These are phyloP conservation scores for Agrilus cyanescens DNA, from an alignment of 2,888 invertebrate species.

Conservation along the genomic window DNA sequence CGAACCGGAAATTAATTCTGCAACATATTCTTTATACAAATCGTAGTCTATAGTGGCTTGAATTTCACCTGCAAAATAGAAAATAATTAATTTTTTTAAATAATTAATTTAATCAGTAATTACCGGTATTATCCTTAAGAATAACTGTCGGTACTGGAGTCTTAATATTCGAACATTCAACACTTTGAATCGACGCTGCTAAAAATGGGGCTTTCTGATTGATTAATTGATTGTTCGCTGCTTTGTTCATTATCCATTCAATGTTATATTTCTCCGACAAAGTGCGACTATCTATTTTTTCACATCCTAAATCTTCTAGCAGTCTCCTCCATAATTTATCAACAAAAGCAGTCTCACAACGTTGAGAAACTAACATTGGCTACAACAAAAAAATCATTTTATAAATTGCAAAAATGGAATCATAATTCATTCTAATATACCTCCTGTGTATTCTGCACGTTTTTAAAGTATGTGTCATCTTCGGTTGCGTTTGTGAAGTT, in stretches of 20 bases:
- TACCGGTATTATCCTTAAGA: constrained; percentile 27
- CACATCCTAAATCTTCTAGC: constrained; percentile 17
- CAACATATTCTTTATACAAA: constrained; percentile 23
- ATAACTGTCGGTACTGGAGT: constrained; percentile 20
- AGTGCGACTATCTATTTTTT: background rate
- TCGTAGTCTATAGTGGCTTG: constrained; percentile 24
- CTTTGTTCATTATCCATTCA: constrained; percentile 25
- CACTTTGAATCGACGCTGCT: constrained; percentile 24
- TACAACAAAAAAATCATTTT: constrained; percentile 5
- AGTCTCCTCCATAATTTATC: constrained; percentile 23
- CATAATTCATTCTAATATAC: background rate
- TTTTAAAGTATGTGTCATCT: background rate
- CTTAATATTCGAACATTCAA: constrained; percentile 17
- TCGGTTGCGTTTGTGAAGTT: constrained; percentile 8
- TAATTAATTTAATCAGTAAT: background rate
- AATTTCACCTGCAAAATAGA: constrained; percentile 23
- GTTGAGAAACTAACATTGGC: constrained; percentile 22
- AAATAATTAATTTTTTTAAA: background rate
- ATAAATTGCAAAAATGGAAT: background rate
- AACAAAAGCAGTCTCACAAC: constrained; percentile 18
- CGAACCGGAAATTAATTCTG: constrained; percentile 21
- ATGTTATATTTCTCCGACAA: constrained; percentile 24
- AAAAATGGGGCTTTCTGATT: constrained; percentile 28
- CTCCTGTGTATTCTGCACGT: too few relatives aligned
- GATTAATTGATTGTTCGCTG: constrained; percentile 18